Evolutionary conservation across 2,797 vertebrate species (phyloP), one percentile per base, ranked within the genome.

Genomic region (Notolepis coatsorum): DNA sequence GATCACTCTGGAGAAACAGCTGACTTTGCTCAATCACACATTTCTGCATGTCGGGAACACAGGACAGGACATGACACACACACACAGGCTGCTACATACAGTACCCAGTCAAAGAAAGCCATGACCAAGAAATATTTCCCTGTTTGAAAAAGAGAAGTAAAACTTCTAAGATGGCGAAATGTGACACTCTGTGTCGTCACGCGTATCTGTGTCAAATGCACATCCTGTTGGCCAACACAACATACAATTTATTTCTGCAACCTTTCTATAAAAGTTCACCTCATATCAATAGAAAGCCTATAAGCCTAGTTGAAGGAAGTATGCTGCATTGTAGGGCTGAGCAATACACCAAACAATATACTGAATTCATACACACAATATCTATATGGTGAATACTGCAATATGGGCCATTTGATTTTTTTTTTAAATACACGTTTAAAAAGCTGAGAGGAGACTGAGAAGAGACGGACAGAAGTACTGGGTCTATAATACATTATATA

Each of bases 161-260:
- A 88, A 88, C 64, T 47, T 49, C 55, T 49, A 61, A 24, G 65
- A 78, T 46, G 67, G 80, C 84, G 71, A 27, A 77, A 50, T 31
- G 0, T 1, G 21, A 41, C 0, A 10, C 2, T 5, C 10, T 20
- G 47, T 24, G 12, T 33, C 57, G 80, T 82, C 33, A 3, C 52
- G 42, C 53, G 65, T n/a, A 35, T 61, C 70, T 18, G 68, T 57
- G 81, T 80, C 57, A 28, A 6, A 31, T 61, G 21, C 24, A 74
- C 82, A 74, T 89, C 85, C 87, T 88, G 76, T 85, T 77, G 17
- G 68, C 70, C 73, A 81, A 80, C 48, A 1, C 45, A 5, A 30
- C 39, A 23, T 7, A 18, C 7, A 20, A 17, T 8, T 24, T 37
- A 37, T 37, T 37, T 5, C 1, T n/a, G 5, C 12, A 13, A 5